These are phyloP conservation scores for Carpatolechia fugitivella DNA, from an alignment of 2,888 invertebrate genomes.

Conservation along the genomic window DNA sequence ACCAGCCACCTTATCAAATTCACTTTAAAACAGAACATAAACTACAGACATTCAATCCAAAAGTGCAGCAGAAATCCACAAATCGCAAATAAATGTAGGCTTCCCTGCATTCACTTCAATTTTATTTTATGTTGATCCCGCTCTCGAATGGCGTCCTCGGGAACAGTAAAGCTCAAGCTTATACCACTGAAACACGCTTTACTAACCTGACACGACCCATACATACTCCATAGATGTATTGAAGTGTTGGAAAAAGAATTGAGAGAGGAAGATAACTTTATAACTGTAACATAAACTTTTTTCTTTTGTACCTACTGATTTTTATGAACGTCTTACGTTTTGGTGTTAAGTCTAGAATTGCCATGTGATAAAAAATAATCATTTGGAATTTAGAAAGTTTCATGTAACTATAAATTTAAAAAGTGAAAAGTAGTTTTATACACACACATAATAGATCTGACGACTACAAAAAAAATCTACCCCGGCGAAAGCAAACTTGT, in stretches of 20 bases:
- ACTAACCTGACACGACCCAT: conserved; percentile 37
- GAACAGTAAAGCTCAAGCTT: conserved; percentile 56
- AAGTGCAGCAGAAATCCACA: neutral
- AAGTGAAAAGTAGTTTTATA: too few relatives aligned
- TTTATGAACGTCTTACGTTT: too few relatives aligned
- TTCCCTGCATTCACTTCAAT: conserved; percentile 45
- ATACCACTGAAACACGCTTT: conserved; percentile 45
- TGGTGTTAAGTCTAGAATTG: too few relatives aligned
- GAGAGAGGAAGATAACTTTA: neutral
- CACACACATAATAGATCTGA: too few relatives aligned
- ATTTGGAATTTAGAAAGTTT: too few relatives aligned
- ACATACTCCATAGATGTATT: conserved; percentile 27
- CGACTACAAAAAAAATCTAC: too few relatives aligned
- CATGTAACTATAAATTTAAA: too few relatives aligned
- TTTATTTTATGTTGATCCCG: conserved; percentile 65
- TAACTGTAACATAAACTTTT: neutral
- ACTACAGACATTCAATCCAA: neutral
- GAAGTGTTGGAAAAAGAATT: conserved; percentile 11
- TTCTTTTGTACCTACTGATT: too few relatives aligned
- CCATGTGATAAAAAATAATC: too few relatives aligned
- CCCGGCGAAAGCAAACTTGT: too few relatives aligned
- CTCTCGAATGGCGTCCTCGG: conserved; percentile 50
- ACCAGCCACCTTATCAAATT: neutral
- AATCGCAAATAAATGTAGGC: conserved; percentile 10
- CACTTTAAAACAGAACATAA: neutral